Evolutionary conservation across 2,113 vertebrate genomes (phyloP).

Genomic region (Leptocoma aspasia): DNA sequence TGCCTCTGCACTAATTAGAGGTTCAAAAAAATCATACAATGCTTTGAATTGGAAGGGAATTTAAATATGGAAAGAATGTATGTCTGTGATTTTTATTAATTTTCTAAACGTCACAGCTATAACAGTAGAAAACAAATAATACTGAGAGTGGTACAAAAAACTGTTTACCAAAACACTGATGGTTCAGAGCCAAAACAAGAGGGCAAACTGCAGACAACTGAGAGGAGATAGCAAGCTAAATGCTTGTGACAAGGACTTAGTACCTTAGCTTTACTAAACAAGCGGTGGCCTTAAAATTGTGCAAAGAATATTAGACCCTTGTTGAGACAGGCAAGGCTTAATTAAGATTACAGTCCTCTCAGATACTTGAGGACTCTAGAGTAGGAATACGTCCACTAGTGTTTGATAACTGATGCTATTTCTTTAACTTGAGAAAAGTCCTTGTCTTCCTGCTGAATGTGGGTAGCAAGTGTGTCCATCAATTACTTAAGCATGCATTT

Average conservation of each 20-base stretch:
- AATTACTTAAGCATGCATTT: neutral
- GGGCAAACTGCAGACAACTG: neutral
- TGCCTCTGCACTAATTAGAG: neutral
- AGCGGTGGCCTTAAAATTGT: neutral
- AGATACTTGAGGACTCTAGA: neutral
- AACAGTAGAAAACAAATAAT: neutral
- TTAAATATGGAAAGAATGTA: neutral
- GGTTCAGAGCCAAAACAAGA: neutral
- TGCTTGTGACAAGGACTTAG: neutral
- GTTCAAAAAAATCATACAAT: neutral
- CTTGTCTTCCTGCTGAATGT: neutral
- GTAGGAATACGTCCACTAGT: rapidly evolving
- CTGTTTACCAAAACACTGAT: neutral
- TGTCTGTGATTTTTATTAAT: neutral
- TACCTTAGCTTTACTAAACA: neutral
- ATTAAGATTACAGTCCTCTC: neutral
- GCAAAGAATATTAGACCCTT: neutral
- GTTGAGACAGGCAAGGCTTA: neutral
- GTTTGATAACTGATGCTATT: neutral
- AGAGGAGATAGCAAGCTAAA: neutral
- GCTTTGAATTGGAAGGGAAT: neutral
- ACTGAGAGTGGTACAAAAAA: neutral
- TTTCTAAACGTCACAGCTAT: neutral
- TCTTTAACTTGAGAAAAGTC: neutral
- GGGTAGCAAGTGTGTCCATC: neutral